Conservation (phyloP, 1,140 invertebrate species). For the Diuraphis noxia region DNA sequence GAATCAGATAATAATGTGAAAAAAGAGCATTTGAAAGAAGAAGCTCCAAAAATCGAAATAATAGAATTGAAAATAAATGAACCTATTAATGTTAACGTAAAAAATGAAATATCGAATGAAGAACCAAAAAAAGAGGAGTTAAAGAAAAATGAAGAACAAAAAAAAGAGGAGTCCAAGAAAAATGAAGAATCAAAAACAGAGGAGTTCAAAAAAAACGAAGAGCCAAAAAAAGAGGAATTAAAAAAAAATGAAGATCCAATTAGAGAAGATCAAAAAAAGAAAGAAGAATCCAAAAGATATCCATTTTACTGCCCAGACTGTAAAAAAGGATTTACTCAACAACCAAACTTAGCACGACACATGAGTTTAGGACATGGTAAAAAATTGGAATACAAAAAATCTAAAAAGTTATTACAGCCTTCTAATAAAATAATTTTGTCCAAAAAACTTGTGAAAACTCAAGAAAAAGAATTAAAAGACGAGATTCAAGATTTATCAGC, state of each 20-base stretch:
- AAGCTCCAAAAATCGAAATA: slow-evolving; percentile 29
- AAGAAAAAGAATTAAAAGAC: slow-evolving; percentile 48
- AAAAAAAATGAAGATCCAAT: slow-evolving; percentile 12
- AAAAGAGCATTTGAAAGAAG: slow-evolving; percentile 1
- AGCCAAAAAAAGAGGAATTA: background rate
- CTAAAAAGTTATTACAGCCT: slow-evolving; percentile 24
- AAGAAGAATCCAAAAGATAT: slow-evolving; percentile 26
- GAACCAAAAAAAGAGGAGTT: slow-evolving; percentile 13
- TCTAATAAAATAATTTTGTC: slow-evolving; percentile 25
- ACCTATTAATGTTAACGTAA: background rate
- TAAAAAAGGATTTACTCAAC: slow-evolving; percentile 50
- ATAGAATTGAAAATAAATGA: slow-evolving; percentile 16
- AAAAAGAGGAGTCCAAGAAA: background rate
- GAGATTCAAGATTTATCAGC: slow-evolving; percentile 48
- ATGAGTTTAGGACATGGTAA: slow-evolving; percentile 51
- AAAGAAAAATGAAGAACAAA: background rate
- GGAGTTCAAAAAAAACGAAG: background rate
- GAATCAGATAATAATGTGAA: slow-evolving; percentile 19
- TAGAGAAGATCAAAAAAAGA: background rate
- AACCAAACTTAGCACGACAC: slow-evolving; percentile 45
- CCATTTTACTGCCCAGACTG: slow-evolving; percentile 43
- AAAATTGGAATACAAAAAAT: slow-evolving; percentile 48
- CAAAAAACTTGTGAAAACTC: slow-evolving; percentile 45
- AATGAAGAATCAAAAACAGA: slow-evolving; percentile 17
- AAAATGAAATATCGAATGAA: background rate